Evolutionary conservation across 2,888 invertebrate genomes (phyloP).

Genomic region (Apocheima hispidaria): DNA sequence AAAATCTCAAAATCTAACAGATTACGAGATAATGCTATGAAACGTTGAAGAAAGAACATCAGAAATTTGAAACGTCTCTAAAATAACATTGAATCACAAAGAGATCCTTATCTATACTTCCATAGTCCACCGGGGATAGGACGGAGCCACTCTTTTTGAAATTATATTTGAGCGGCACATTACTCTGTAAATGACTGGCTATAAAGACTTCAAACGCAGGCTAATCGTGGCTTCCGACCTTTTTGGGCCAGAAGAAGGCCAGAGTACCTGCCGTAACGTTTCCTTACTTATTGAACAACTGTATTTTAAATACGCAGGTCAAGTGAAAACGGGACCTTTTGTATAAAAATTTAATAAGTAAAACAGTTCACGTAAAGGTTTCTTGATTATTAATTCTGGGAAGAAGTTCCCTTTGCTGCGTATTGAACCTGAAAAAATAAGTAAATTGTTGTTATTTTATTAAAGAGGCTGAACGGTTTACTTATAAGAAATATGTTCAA

Average conservation of each 20-base stretch:
- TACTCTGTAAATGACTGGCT: constrained; percentile 79
- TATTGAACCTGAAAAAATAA: constrained; percentile 22
- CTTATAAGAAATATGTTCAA: constrained; percentile 5
- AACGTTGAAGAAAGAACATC: constrained; percentile 22
- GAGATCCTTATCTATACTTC: constrained; percentile 44
- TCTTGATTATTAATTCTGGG: constrained; percentile 30
- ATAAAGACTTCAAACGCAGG: constrained; percentile 84
- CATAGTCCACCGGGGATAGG: constrained; percentile 49
- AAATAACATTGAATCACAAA: constrained; percentile 43
- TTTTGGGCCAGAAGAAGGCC: constrained; percentile 69
- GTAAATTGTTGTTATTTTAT: constrained; percentile 15
- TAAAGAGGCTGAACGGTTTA: constrained; percentile 10
- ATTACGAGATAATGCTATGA: constrained; percentile 30
- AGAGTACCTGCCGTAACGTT: constrained; percentile 73
- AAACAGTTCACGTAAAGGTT: constrained; percentile 38
- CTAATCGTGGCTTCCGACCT: constrained; percentile 84
- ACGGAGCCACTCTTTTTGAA: constrained; percentile 71
- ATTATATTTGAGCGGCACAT: constrained; percentile 80
- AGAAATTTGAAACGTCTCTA: constrained; percentile 33
- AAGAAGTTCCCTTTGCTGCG: constrained; percentile 24
- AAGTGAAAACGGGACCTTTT: constrained; percentile 46
- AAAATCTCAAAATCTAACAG: constrained; percentile 12
- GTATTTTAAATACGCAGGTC: constrained; percentile 64
- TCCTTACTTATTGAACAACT: constrained; percentile 69
- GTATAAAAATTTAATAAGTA: constrained; percentile 39